A percentile compares a stretch with the other conserved stretches of the same genome.
phyloP scores from a whole-genome alignment of 2,888 invertebrate species.

The Meghimatium bilineatum region DNA sequence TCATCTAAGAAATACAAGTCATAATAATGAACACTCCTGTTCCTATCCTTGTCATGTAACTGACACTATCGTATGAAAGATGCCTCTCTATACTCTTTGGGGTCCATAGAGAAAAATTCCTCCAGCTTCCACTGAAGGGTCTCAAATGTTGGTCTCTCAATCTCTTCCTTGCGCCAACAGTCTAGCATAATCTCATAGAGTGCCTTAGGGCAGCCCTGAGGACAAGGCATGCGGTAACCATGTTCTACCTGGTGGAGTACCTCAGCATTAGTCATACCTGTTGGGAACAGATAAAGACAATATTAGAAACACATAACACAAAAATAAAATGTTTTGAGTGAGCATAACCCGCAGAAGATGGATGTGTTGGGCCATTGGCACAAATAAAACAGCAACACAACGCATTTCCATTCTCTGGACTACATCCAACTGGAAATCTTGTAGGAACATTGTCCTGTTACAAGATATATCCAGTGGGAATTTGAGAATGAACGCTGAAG shows the following conservation, averaged over 20 bases:
- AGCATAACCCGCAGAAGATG: no score
- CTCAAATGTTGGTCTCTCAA: constrained; percentile 99
- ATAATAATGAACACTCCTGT: background rate
- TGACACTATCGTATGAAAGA: constrained; percentile 74
- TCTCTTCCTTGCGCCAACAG: constrained; percentile 94
- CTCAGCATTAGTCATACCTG: constrained; percentile 99
- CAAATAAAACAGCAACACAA: no score
- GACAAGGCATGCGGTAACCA: constrained; percentile 99
- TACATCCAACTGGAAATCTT: no score
- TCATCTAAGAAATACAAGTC: no score
- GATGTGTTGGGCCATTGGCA: no score
- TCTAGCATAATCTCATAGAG: constrained; percentile 99
- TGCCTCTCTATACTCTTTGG: constrained; percentile 99
- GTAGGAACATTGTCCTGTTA: no score
- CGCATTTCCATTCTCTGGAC: no score
- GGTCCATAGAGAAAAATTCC: constrained; percentile 98
- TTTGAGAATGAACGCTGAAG: no score
- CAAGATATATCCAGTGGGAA: no score
- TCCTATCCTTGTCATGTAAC: background rate
- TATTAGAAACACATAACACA: background rate
- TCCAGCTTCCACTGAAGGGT: constrained; percentile 99
- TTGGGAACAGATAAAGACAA: constrained; percentile 9
- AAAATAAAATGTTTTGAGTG: background rate
- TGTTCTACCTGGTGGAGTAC: constrained; percentile 99
- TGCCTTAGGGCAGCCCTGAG: constrained; percentile 92